Base-by-base conservation (phyloP, 92 coral and sea anemone genomes). In the Bergia sp. region DNA sequence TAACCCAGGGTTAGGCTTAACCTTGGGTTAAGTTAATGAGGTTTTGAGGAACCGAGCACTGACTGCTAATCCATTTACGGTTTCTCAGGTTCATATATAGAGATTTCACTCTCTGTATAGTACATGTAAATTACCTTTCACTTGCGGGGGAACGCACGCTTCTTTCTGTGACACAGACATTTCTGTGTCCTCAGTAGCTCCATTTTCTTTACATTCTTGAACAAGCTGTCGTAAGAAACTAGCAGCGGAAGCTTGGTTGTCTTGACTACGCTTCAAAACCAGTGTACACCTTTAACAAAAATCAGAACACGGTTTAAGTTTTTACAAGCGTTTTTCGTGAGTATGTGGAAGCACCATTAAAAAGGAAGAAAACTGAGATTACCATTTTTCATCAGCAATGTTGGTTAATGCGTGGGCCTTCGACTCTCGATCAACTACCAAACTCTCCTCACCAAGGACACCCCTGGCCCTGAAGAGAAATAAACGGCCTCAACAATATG, bases 361-460 rank as follows among this genome's bases (percentile, higher is more conserved):
- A 53, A 53, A 1, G 58, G 58, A 38, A 66, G 76, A 58, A 39
- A 37, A 40, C 21, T 16, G 36, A 64, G 82, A 92, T 94, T 86
- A 82, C 96, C 94, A 92, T 65, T 90, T 82, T 57, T 91, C 94
- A 73, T 91, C 92, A 20, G 91, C 92, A 15, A 90, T 67, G 55
- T 91, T 80, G 53, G 93, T 88, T 71, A 92, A 57, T 76, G 89
- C 85, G 73, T 86, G 86, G n/a, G 96, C 96, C 85, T 94, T 94
- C 0, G 96, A 92, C 77, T 94, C 95, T 11, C 96, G 88, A 78
- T 94, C 95, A 76, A 91, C 95, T 67, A 92, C 91, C 39, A 92
- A 64, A 40, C 88, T 71, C 77, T 94, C 96, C 40, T 91, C 95
- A 38, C 88, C 91, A 18, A 84, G 74, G 41, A 81, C 71, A 42